These are phyloP conservation scores for Reinhardtius hippoglossoides DNA, from an alignment of 2,113 vertebrate genomes.

Conservation along the genomic window DNA sequence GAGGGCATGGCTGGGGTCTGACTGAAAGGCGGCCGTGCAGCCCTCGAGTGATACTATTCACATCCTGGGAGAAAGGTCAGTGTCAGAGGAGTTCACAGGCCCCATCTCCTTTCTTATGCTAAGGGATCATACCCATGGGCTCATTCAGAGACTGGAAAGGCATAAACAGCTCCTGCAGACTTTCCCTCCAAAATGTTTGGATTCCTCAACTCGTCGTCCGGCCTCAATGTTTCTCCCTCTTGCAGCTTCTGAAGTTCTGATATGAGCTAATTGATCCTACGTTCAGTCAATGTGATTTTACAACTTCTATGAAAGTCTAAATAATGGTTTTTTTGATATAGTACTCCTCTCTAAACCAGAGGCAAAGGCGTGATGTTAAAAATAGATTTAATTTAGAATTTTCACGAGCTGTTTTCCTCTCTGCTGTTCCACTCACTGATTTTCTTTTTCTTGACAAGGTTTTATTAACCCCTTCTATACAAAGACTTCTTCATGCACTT, in stretches of 20 bases:
- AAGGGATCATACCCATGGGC: slow-evolving; percentile 64
- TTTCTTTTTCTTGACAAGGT: slow-evolving; percentile 3
- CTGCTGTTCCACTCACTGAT: not conserved
- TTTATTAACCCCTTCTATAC: slow-evolving; percentile 49
- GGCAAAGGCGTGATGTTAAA: not conserved
- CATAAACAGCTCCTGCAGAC: slow-evolving; percentile 55
- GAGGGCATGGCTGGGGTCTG: slow-evolving; percentile 67
- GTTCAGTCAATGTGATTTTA: not conserved
- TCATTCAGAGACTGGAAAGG: slow-evolving; percentile 52
- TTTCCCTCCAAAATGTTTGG: slow-evolving; percentile 78
- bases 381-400: not conserved
- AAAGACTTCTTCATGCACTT: slow-evolving; percentile 32
- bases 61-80: slow-evolving; percentile 71
- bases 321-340: not conserved
- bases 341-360: not conserved
- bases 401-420: not conserved
- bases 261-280: not conserved
- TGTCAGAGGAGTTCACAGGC: slow-evolving; percentile 79
- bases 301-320: not conserved
- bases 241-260: slow-evolving; percentile 1
- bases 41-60: slow-evolving; percentile 76
- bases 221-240: not conserved
- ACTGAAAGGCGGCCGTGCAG: slow-evolving; percentile 64
- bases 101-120: slow-evolving; percentile 79
- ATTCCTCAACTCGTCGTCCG: slow-evolving; percentile 21